Evolutionary conservation across 2,797 vertebrate species (phyloP).

Genomic region (Mormyrops boulengeri): DNA sequence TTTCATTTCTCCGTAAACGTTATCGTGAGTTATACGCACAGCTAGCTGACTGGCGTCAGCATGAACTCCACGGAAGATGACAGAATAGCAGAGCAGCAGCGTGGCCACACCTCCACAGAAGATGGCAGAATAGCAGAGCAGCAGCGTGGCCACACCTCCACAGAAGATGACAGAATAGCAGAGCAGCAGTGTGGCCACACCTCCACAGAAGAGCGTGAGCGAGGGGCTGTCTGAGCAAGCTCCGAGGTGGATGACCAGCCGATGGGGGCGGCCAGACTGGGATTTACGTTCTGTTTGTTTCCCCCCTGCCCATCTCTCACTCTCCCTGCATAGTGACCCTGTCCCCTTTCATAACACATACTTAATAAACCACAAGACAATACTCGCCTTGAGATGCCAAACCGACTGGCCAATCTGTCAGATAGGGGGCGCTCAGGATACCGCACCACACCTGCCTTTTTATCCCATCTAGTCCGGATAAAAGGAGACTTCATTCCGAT

Average conservation of each 20-base stretch:
- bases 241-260: neutral
- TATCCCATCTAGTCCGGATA: neutral
- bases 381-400: neutral
- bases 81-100: too few species aligned
- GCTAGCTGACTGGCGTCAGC: neutral
- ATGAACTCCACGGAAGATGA: too few species aligned
- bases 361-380: neutral
- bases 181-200: too few species aligned
- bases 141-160: too few species aligned
- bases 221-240: too few species aligned
- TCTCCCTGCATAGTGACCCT: neutral
- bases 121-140: too few species aligned
- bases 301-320: neutral
- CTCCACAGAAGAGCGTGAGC: neutral
- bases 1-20: neutral
- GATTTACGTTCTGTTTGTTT: neutral
- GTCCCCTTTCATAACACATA: neutral
- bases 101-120: neutral
- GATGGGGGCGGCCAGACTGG: neutral
- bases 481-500: neutral
- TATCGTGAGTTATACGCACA: neutral
- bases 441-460: neutral
- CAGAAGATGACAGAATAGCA: neutral
- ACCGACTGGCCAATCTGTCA: too few species aligned
- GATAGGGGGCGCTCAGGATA: neutral